phyloP scores from a whole-genome alignment of 2,888 invertebrate genomes.

The Erebia aethiops region DNA sequence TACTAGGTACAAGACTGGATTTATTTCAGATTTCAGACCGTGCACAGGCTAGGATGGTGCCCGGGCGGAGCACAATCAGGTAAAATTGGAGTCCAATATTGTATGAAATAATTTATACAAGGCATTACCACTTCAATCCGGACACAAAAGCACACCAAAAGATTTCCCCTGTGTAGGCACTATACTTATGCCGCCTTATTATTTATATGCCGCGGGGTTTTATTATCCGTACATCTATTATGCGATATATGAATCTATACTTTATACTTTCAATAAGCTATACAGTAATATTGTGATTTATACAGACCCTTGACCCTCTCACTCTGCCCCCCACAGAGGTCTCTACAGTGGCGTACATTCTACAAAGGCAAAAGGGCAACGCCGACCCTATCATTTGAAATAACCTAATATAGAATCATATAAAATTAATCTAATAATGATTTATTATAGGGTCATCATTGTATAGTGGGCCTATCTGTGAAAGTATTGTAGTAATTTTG shows the following conservation, averaged over 20 bases:
- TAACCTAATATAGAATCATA: constrained; percentile 14
- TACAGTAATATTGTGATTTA: constrained; percentile 24
- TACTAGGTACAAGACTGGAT: not conserved
- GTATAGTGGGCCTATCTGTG: not conserved
- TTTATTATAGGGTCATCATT: constrained; percentile 10
- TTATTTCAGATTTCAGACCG: not conserved
- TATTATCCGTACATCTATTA: not conserved
- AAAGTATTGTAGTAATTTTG: not conserved
- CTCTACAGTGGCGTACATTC: constrained; percentile 15
- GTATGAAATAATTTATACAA: too few relatives aligned
- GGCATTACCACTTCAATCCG: too few relatives aligned
- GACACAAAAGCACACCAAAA: too few relatives aligned
- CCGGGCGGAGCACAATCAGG: not conserved
- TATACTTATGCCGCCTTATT: not conserved
- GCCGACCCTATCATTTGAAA: constrained; percentile 20
- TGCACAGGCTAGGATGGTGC: not conserved
- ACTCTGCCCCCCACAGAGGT: constrained; percentile 19
- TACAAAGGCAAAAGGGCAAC: constrained; percentile 16
- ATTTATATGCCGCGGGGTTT: not conserved
- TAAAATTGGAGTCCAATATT: not conserved
- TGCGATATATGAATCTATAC: constrained; percentile 1
- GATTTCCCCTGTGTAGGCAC: not conserved
- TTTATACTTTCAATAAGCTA: constrained; percentile 12
- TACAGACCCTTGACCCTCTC: constrained; percentile 20
- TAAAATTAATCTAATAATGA: constrained; percentile 18